phyloP scores from a whole-genome alignment of 53 echinoderm and acorn worm species.

The Luidia sarsii region DNA sequence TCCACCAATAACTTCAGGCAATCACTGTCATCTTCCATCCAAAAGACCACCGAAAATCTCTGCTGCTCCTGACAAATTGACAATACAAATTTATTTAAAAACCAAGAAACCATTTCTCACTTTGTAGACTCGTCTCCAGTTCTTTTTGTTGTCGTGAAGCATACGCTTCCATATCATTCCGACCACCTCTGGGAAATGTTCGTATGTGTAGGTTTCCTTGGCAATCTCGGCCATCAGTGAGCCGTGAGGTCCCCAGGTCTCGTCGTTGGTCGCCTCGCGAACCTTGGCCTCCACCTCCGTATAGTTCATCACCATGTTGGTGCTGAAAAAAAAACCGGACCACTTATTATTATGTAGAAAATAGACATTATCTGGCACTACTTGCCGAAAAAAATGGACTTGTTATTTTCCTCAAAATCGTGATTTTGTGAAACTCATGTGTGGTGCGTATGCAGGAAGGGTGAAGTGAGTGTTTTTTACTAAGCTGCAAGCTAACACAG shows the following conservation, averaged over 20 bases:
- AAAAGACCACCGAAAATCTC: no score
- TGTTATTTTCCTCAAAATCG: no score
- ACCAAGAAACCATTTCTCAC: no score
- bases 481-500: no score
- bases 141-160: slow-evolving; percentile 91
- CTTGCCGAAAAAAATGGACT: no score
- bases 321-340: slow-evolving; percentile 72
- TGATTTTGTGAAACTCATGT: no score
- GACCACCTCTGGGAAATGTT: slow-evolving; percentile 97
- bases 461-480: no score
- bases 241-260: slow-evolving; percentile 98
- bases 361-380: no score
- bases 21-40: no score
- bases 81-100: not conserved
- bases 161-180: slow-evolving; percentile 98
- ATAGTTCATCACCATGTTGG: slow-evolving; percentile 99
- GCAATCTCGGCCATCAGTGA: slow-evolving; percentile 93
- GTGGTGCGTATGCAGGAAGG: no score
- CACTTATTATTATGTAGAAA: no score
- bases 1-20: no score
- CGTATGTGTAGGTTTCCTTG: slow-evolving; percentile 93
- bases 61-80: not conserved
- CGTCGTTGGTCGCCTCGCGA: slow-evolving; percentile 94
- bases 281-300: slow-evolving; percentile 97
- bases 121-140: slow-evolving; percentile 97